Evolutionary conservation across 1,140 invertebrate genomes (phyloP), one percentile per base, ranked within the genome.

Genomic region (Drosophila equinoxialis): DNA sequence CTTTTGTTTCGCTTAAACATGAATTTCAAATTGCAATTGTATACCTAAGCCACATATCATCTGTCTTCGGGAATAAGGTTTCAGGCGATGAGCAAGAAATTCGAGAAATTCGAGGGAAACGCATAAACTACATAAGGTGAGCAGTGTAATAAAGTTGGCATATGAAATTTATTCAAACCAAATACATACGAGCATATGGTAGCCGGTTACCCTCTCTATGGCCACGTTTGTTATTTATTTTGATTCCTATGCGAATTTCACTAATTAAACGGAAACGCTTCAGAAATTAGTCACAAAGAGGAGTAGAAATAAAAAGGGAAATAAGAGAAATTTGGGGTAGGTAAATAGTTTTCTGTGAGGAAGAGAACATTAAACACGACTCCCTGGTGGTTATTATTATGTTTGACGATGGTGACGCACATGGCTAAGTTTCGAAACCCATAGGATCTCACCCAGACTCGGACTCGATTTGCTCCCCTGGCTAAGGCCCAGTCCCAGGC

Each of bases 201-300:
- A 59, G 48, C 55, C 42, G 59, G 10, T 35, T 54, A 30, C 51
- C 48, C 37, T 55, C 17, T 11, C 11, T 35, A 30, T 30, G 30
- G 30, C 11, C 1, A 42, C 39, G 70, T 57, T 71, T 59, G 35
- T 57, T 55, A 68, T 81, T 65, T 72, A 72, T 79, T 68, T 71
- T 65, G 79, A 87, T 76, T 70, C 74, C 83, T 73, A 66, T 68
- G 71, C 79, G 71, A 76, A 68, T 73, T 85, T 64, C 54, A 23
- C 64, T 79, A 86, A 85, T 85, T 85, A 85, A 85, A 78, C 79
- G 74, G 71, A 85, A 85, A 70, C 60, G 71, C 67, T 63, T 69
- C 58, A 64, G 45, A 71, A 79, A 83, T 81, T 87, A 76, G 71
- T 59, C 65, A 82, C 61, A 58, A 48, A 59, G 67, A 57, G 65